These are phyloP conservation scores for Lithophane semibrunnea DNA, from an alignment of 2,888 invertebrate genomes.

Conservation along the genomic window DNA sequence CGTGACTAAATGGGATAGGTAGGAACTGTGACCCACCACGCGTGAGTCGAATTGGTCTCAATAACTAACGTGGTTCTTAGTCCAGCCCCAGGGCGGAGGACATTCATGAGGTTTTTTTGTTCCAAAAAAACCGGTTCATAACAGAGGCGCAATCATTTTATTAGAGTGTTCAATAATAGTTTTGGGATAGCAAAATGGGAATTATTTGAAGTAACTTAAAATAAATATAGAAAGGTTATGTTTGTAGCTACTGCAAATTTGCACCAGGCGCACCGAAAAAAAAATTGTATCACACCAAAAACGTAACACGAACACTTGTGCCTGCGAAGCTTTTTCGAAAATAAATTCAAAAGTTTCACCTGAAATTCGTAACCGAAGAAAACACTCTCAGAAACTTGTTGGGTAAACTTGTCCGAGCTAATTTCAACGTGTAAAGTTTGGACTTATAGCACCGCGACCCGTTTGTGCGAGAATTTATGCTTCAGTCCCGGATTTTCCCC, in stretches of 20 bases:
- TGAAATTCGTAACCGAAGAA: constrained; percentile 57
- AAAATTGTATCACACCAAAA: constrained; percentile 1
- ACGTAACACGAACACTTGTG: constrained; percentile 4
- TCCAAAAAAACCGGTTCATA: no score
- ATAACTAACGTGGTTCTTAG: no score
- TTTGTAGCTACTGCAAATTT: background rate
- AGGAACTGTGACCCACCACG: no score
- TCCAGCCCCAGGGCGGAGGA: no score
- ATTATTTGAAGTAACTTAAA: no score
- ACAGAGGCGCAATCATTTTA: no score
- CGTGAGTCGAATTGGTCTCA: no score
- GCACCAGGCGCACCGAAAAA: background rate
- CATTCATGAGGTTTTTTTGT: no score
- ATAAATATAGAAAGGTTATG: background rate
- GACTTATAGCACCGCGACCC: constrained; percentile 49
- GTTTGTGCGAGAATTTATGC: constrained; percentile 55
- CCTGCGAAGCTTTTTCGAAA: constrained; percentile 36
- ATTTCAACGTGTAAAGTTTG: constrained; percentile 60
- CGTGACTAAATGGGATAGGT: no score
- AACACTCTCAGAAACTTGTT: constrained; percentile 53
- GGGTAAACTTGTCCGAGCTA: constrained; percentile 59
- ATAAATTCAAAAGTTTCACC: constrained; percentile 49
- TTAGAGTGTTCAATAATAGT: no score
- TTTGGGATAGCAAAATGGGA: no score
- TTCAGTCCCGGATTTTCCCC: constrained; percentile 35